Conservation (phyloP, 1,140 invertebrate species). For the Atta cephalotes region DNA sequence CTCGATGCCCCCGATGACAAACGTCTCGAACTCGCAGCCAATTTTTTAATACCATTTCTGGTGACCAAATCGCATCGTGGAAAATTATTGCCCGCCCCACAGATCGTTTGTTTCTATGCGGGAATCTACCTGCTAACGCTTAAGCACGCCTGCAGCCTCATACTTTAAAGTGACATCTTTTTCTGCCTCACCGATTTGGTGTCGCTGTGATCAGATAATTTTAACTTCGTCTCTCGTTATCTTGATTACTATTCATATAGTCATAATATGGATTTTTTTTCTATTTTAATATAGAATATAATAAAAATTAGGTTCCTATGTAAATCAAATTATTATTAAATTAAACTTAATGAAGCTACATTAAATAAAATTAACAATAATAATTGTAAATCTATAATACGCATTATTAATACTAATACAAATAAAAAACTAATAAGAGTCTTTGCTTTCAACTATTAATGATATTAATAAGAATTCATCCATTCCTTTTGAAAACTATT, state of each 20-base stretch:
- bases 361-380: neutral
- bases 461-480: neutral
- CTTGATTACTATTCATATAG: conserved; percentile 8
- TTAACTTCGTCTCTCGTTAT: conserved; percentile 37
- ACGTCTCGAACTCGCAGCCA: conserved; percentile 67
- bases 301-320: neutral
- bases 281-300: conserved; percentile 6
- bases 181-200: conserved; percentile 21
- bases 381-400: neutral
- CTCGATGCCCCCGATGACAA: conserved; percentile 74
- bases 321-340: neutral
- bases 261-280: conserved; percentile 12
- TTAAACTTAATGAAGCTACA: neutral
- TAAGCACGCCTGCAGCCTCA: conserved; percentile 75
- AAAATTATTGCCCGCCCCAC: conserved; percentile 71
- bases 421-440: neutral
- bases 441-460: neutral
- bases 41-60: conserved; percentile 77
- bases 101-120: conserved; percentile 79
- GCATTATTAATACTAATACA: neutral
- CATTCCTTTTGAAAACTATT: conserved; percentile 22
- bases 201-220: conserved; percentile 49
- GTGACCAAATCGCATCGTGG: conserved; percentile 70
- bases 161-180: conserved; percentile 70
- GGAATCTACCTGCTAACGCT: conserved; percentile 76